phyloP scores from a whole-genome alignment of 2,888 invertebrate genomes.

The Abscondita cerata region DNA sequence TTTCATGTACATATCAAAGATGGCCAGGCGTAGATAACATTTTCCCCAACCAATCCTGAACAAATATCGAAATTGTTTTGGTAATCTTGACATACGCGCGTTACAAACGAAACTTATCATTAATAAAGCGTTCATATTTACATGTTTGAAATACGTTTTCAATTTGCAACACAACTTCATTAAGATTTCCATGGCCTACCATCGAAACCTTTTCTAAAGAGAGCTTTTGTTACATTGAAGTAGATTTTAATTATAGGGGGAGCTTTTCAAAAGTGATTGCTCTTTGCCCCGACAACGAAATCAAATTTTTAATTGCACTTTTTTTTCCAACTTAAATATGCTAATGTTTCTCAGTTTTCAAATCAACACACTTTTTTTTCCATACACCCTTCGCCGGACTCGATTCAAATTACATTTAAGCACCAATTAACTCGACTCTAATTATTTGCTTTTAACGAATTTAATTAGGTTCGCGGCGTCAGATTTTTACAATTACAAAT shows the following conservation, averaged over 20 bases:
- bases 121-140: conserved; percentile 14
- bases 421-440: too few species aligned
- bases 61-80: not conserved
- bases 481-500: too few species aligned
- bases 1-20: too few species aligned
- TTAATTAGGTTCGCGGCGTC: too few species aligned
- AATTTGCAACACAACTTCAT: conserved; percentile 33
- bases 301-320: conserved; percentile 34
- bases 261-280: conserved; percentile 34
- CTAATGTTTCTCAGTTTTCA: conserved; percentile 2
- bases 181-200: conserved; percentile 30
- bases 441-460: too few species aligned
- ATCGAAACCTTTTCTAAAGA: conserved; percentile 7
- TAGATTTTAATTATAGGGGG: conserved; percentile 34
- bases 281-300: conserved; percentile 27
- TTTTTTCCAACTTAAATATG: conserved; percentile 5
- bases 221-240: conserved; percentile 33
- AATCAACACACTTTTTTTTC: too few species aligned
- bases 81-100: conserved; percentile 10
- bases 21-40: too few species aligned
- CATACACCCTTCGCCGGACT: too few species aligned
- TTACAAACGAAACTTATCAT: conserved; percentile 8
- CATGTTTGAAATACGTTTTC: conserved; percentile 24
- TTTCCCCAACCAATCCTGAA: too few species aligned
- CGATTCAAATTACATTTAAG: too few species aligned